Evolutionary conservation across 1,140 invertebrate genomes (phyloP), one percentile per base, ranked within the genome.

Genomic region (Ceratoteleas bidentatus): DNA sequence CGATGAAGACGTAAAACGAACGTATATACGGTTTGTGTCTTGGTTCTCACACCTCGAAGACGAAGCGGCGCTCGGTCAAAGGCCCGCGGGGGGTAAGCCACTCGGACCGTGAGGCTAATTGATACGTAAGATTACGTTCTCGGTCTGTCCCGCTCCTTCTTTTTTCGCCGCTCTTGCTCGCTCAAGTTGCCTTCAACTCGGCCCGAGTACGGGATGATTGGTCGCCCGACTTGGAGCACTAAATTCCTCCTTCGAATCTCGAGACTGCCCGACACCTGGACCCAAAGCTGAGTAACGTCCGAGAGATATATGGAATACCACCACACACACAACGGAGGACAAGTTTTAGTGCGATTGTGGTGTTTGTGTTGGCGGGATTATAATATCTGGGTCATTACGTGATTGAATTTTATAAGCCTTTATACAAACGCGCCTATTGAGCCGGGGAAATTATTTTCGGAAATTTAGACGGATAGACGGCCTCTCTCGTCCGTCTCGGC

Each of bases 41-140:
- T 53, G 84, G 86, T 90, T 90, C 89, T 90, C 89, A 90, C 89
- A 90, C 89, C 89, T 90, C 85, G 84, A 85, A 86, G 85, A 86
- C 85, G 87, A 81, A 86, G 90, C 90, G 90, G 90, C 88, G 81
- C 80, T 85, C 89, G 89, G 90, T 91, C 90, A 91, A 91, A 91
- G 90, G 90, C 89, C 90, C 90, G 89, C 90, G 89, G 90, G 90
- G 90, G 90, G 90, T 90, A 90, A 89, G 85, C 85, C 88, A 87
- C 87, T 89, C 87, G 87, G 87, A 90, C 87, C 88, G 87, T 88
- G 88, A 87, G 89, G 88, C 90, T 91, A 91, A 91, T 91, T 91
- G 90, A 91, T 91, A 91, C 90, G 90, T 91, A 91, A 91, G 89
- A 91, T 90, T 91, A 90, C 89, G 87, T 90, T 90, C 85, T 78